Conservation (phyloP, 2,888 invertebrate species). For the Stratiomys singularior region DNA sequence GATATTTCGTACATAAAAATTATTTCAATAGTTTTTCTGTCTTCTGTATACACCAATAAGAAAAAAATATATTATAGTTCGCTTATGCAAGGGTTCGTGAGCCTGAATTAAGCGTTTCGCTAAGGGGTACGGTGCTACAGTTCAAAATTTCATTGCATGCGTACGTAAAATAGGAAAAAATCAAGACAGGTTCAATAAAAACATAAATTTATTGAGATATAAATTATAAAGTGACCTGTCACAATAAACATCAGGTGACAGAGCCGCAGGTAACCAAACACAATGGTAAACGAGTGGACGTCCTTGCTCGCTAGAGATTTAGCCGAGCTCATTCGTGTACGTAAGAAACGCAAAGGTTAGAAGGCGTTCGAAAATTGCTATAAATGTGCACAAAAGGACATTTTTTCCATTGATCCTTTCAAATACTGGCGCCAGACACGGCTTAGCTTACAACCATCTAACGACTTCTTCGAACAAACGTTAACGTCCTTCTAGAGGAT, state of each 20-base stretch:
- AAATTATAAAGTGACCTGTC: constrained; percentile 54
- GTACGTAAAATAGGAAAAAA: constrained; percentile 36
- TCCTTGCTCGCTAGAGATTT: neutral
- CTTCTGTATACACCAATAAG: no score
- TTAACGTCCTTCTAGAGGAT: constrained; percentile 35
- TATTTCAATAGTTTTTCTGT: no score
- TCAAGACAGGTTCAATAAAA: constrained; percentile 51
- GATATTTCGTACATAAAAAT: no score
- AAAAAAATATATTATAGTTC: no score
- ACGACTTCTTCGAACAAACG: constrained; percentile 43
- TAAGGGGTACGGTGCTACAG: no score
- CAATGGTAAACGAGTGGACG: neutral
- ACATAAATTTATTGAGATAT: constrained; percentile 54
- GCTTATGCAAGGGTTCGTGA: no score
- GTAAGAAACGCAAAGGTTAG: constrained; percentile 11
- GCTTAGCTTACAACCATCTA: constrained; percentile 55
- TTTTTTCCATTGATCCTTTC: constrained; percentile 53
- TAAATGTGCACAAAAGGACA: constrained; percentile 41
- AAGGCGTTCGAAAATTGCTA: neutral
- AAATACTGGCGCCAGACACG: constrained; percentile 66
- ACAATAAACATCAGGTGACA: constrained; percentile 49
- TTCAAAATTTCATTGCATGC: no score
- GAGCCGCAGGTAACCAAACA: constrained; percentile 49
- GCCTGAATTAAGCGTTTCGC: no score
- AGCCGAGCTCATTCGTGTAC: neutral